Conservation (phyloP, 1,140 invertebrate species). For the Hypothenemus hampei region DNA sequence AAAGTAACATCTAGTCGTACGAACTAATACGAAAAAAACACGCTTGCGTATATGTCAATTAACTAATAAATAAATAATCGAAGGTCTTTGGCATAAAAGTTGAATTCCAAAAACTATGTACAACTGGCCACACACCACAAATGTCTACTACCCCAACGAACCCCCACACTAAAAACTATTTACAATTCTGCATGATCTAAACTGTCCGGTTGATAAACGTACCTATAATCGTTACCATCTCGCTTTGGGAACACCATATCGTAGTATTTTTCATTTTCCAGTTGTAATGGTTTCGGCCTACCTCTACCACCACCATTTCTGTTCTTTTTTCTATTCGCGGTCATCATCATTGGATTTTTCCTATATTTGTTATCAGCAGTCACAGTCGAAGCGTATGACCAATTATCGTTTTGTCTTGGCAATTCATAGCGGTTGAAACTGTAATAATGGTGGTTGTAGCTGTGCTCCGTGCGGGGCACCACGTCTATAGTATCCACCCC, state of each 20-base stretch:
- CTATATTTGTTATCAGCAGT: constrained; percentile 28
- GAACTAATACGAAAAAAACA: too few species aligned
- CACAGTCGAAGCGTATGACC: constrained; percentile 34
- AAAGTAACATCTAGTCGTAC: too few species aligned
- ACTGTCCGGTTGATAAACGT: constrained; percentile 40
- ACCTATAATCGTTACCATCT: constrained; percentile 26
- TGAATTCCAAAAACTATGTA: too few species aligned
- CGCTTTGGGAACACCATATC: constrained; percentile 42
- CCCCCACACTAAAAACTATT: too few species aligned
- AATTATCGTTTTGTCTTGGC: constrained; percentile 33
- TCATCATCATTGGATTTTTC: constrained; percentile 31
- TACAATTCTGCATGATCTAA: constrained; percentile 44
- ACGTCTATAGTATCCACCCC: constrained; percentile 1
- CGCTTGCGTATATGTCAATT: too few species aligned
- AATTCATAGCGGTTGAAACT: constrained; percentile 37
- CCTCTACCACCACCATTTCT: constrained; percentile 4
- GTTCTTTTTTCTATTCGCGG: constrained; percentile 28
- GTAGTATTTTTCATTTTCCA: constrained; percentile 43
- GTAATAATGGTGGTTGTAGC: constrained; percentile 26
- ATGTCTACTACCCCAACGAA: too few species aligned
- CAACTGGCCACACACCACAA: too few species aligned
- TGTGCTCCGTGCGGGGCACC: constrained; percentile 24
- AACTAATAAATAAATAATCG: too few species aligned
- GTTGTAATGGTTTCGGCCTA: constrained; percentile 41
- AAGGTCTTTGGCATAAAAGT: too few species aligned